Conservation (phyloP, 1,140 invertebrate species). For the Branchinecta lynchi region DNA sequence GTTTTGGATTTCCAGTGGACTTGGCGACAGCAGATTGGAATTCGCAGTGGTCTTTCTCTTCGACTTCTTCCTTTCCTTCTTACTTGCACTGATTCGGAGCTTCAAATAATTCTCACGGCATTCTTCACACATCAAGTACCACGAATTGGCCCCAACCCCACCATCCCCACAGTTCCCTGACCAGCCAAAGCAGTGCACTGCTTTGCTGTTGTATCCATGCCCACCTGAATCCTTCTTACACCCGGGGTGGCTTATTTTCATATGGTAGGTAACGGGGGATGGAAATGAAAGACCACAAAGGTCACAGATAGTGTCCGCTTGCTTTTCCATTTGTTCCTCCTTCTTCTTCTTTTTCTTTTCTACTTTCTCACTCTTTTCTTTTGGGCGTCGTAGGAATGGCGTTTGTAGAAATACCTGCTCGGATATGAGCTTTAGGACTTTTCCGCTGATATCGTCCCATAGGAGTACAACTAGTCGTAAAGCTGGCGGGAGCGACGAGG, state of each 20-base stretch:
- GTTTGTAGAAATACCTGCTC: constrained; percentile 16
- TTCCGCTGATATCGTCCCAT: constrained; percentile 17
- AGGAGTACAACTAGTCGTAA: constrained; percentile 45
- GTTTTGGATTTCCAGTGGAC: constrained; percentile 46
- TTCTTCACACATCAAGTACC: constrained; percentile 79
- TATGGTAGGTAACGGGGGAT: constrained; percentile 75
- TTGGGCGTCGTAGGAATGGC: not conserved
- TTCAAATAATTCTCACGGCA: constrained; percentile 68
- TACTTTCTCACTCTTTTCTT: constrained; percentile 29
- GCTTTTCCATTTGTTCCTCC: constrained; percentile 26
- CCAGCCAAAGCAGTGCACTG: constrained; percentile 70
- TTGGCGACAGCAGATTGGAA: constrained; percentile 28
- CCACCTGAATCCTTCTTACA: constrained; percentile 71
- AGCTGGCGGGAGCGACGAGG: constrained; percentile 51
- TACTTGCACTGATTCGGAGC: constrained; percentile 33
- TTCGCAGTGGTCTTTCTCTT: constrained; percentile 17
- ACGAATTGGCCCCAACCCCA: constrained; percentile 61
- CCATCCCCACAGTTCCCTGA: constrained; percentile 75
- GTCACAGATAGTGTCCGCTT: constrained; percentile 59
- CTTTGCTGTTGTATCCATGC: constrained; percentile 71
- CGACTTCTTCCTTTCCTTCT: constrained; percentile 8
- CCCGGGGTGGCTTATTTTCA: constrained; percentile 72
- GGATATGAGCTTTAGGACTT: constrained; percentile 13
- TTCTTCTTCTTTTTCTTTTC: constrained; percentile 40
- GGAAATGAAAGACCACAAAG: constrained; percentile 62